Evolutionary conservation across 2,113 vertebrate species (phyloP).

Genomic region (Phalacrocorax brasilianus): DNA sequence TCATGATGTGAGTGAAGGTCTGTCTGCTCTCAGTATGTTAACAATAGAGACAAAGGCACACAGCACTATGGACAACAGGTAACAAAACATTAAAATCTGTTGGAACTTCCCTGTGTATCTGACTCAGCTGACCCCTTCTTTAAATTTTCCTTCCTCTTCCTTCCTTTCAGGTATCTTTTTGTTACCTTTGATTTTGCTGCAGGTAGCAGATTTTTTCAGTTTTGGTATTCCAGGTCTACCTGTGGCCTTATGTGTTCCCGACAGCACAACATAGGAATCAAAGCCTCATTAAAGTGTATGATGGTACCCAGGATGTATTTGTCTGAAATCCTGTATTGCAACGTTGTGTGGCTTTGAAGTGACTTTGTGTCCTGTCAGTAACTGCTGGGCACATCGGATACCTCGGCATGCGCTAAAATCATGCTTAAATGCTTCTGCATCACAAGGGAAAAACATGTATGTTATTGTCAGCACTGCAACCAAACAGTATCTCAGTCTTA

Average conservation of each 20-base stretch:
- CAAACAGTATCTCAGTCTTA: not conserved
- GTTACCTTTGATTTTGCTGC: not conserved
- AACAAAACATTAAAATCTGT: not conserved
- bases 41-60: not conserved
- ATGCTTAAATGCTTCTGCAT: not conserved
- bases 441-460: fast-evolving
- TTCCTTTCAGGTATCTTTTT: not conserved
- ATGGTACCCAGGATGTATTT: not conserved
- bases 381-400: not conserved
- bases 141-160: not conserved
- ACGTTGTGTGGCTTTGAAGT: not conserved
- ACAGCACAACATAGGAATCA: not conserved
- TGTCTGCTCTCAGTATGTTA: not conserved
- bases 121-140: not conserved
- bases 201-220: not conserved
- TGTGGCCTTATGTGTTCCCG: not conserved
- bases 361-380: not conserved
- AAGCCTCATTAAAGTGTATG: not conserved
- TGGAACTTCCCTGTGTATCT: not conserved
- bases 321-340: not conserved
- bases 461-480: not conserved
- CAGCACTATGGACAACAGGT: not conserved
- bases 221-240: not conserved
- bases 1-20: not conserved
- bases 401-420: fast-evolving